Percentiles rank a stretch among this genome's conserved stretches.
Evolutionary conservation across 2,888 invertebrate genomes (phyloP).

Genomic region (Tetropium fuscum): DNA sequence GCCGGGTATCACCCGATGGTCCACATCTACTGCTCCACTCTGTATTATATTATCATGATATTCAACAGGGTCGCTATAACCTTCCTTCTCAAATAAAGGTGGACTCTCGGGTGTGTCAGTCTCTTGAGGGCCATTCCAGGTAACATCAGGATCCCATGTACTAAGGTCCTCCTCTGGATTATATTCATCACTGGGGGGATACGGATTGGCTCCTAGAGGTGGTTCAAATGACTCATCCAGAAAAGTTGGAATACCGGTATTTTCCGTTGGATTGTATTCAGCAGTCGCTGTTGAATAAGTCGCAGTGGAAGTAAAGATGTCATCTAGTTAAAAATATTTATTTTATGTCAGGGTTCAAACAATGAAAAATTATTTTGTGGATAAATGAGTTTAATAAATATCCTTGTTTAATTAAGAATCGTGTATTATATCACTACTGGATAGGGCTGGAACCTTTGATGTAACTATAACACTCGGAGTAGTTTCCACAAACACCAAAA

Average conservation of each 20-base stretch:
- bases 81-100: slow-evolving; percentile 74
- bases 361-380: not conserved
- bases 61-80: slow-evolving; percentile 70
- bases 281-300: slow-evolving; percentile 26
- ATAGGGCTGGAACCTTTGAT: too few relatives aligned
- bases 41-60: slow-evolving; percentile 68
- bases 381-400: too few relatives aligned
- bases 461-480: not conserved
- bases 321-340: slow-evolving; percentile 2
- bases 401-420: too few relatives aligned
- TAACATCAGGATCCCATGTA: slow-evolving; percentile 63
- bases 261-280: slow-evolving; percentile 11
- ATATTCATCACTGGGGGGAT: slow-evolving; percentile 58
- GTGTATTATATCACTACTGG: too few relatives aligned
- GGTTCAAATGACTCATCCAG: slow-evolving; percentile 33
- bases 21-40: slow-evolving; percentile 64
- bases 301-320: slow-evolving; percentile 14
- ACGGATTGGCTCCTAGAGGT: slow-evolving; percentile 36
- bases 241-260: not conserved
- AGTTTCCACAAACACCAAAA: too few relatives aligned
- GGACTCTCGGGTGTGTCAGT: slow-evolving; percentile 76
- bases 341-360: not conserved
- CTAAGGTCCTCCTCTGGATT: slow-evolving; percentile 67
- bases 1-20: slow-evolving; percentile 72
- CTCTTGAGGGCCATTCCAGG: slow-evolving; percentile 46